phyloP scores from a whole-genome alignment of 2,888 invertebrate species.

The Papilio elwesi region DNA sequence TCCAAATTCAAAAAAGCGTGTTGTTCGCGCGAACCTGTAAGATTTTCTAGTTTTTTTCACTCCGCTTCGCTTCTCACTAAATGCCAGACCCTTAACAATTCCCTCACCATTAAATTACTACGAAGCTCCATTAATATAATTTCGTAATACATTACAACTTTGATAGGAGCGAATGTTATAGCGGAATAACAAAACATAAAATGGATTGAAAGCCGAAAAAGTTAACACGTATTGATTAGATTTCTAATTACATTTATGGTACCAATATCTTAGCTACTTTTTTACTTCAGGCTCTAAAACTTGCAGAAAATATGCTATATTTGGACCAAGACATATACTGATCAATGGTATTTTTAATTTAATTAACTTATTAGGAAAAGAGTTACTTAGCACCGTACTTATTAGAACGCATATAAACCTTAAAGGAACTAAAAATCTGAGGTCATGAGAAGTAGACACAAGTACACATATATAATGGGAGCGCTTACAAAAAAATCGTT shows the following conservation, averaged over 20 bases:
- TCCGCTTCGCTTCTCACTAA: conserved; percentile 10
- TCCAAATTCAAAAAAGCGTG: no score
- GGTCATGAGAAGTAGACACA: no score
- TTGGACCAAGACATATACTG: conserved; percentile 10
- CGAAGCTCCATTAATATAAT: conserved; percentile 29
- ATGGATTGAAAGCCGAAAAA: conserved; percentile 10
- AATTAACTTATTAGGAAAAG: background rate
- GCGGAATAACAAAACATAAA: conserved; percentile 18
- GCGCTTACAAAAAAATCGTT: no score
- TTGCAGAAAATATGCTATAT: conserved; percentile 8
- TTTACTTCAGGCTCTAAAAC: background rate
- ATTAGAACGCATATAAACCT: background rate
- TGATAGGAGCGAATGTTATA: conserved; percentile 3
- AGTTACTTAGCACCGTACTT: background rate
- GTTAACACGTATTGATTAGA: background rate
- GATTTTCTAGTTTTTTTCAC: no score
- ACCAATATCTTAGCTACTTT: background rate
- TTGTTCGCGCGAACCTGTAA: no score
- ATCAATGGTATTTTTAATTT: conserved; percentile 4
- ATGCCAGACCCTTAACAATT: conserved; percentile 1
- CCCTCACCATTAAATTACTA: conserved; percentile 33
- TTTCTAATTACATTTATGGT: background rate
- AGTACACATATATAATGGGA: no score
- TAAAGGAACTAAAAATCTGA: no score
- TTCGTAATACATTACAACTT: conserved; percentile 34